Conservation (phyloP, 2,888 invertebrate species). For the Serripes groenlandicus region DNA sequence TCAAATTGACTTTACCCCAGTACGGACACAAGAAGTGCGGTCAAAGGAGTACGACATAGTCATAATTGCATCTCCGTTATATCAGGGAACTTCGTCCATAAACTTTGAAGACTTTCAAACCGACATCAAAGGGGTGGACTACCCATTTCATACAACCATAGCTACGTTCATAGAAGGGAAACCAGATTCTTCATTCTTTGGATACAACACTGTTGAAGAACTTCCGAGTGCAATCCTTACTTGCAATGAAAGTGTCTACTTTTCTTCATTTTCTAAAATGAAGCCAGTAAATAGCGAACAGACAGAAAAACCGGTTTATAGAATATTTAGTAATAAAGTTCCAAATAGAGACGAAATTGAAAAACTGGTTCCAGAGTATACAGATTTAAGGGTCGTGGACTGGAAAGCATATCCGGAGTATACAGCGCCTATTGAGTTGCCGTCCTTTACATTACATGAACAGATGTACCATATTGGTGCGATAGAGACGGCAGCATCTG, state of each 20-base stretch:
- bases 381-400: conserved; percentile 76
- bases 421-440: conserved; percentile 79
- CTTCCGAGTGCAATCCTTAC: conserved; percentile 87
- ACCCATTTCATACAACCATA: conserved; percentile 88
- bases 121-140: conserved; percentile 67
- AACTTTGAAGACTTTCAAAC: conserved; percentile 87
- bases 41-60: conserved; percentile 88
- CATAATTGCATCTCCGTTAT: conserved; percentile 89
- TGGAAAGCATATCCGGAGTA: conserved; percentile 84
- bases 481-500: conserved; percentile 90
- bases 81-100: conserved; percentile 84
- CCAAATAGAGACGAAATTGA: conserved; percentile 87
- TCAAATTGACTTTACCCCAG: conserved; percentile 73
- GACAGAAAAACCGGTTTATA: conserved; percentile 87
- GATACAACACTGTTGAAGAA: conserved; percentile 80
- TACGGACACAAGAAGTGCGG: conserved; percentile 39
- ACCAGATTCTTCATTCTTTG: conserved; percentile 87
- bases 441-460: conserved; percentile 88
- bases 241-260: conserved; percentile 87
- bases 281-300: conserved; percentile 74
- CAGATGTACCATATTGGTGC: conserved; percentile 89
- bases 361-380: conserved; percentile 86
- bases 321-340: conserved; percentile 88
- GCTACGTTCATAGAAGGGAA: conserved; percentile 88
- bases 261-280: conserved; percentile 87